These are phyloP conservation scores for Balaeniceps rex DNA, from an alignment of 2,113 vertebrate species.

Conservation along the genomic window DNA sequence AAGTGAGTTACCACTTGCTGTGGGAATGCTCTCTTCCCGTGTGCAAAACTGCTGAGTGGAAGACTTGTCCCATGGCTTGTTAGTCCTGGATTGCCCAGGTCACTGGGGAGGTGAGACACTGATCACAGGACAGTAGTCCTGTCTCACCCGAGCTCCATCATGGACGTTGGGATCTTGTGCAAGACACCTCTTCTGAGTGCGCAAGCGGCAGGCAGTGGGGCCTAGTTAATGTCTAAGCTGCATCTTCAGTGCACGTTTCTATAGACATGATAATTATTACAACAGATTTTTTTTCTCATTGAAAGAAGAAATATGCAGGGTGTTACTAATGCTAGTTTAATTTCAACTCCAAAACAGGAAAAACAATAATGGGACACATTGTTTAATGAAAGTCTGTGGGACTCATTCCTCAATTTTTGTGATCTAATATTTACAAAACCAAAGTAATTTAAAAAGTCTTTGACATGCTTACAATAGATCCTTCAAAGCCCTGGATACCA, in stretches of 20 bases:
- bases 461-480: conserved; percentile 24
- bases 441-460: background rate
- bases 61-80: background rate
- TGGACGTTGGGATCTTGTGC: background rate
- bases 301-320: background rate
- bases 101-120: background rate
- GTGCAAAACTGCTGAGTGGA: background rate
- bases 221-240: background rate
- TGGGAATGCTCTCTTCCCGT: background rate
- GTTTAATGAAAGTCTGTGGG: background rate
- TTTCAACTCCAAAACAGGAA: background rate
- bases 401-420: background rate
- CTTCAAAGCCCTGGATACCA: background rate
- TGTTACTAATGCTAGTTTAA: background rate
- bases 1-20: background rate
- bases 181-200: background rate
- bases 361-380: background rate
- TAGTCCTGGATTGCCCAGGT: background rate
- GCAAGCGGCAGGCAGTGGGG: background rate
- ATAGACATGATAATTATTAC: background rate
- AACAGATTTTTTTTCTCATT: background rate
- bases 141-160: background rate
- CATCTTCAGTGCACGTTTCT: background rate
- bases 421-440: conserved; percentile 9
- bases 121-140: background rate